Percentiles rank a stretch among this genome's conserved stretches.
Evolutionary conservation across 2,888 invertebrate species (phyloP).

Genomic region (Pseudolycoriella hygida): DNA sequence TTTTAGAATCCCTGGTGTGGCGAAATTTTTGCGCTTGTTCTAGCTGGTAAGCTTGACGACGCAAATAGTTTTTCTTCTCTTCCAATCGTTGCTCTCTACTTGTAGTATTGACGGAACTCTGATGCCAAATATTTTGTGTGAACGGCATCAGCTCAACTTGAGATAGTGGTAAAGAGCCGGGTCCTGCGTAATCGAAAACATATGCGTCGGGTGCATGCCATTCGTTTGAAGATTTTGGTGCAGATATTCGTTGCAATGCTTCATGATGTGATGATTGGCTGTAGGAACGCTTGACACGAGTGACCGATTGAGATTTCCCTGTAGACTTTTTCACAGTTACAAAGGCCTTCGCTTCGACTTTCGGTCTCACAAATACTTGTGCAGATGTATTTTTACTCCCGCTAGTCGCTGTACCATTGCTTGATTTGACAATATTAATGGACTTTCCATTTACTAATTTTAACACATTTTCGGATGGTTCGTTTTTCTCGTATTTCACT

Average conservation of each 20-base stretch:
- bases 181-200: constrained; percentile 27
- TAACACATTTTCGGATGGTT: background rate
- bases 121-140: constrained; percentile 22
- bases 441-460: background rate
- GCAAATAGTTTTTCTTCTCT: constrained; percentile 19
- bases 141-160: constrained; percentile 18
- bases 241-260: constrained; percentile 38
- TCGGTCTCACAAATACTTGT: background rate
- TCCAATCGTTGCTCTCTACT: constrained; percentile 26
- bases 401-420: background rate
- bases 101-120: constrained; percentile 8
- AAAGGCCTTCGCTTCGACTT: background rate
- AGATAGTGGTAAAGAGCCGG: constrained; percentile 10
- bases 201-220: constrained; percentile 36
- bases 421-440: background rate
- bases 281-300: constrained; percentile 11
- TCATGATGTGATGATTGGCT: constrained; percentile 30
- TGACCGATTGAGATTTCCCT: background rate
- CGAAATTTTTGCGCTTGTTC: constrained; percentile 21
- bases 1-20: constrained; percentile 19
- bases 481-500: background rate
- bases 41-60: constrained; percentile 24
- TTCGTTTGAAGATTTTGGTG: constrained; percentile 10
- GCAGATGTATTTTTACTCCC: background rate
- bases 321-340: background rate